A percentile compares a stretch with the other conserved stretches of the same genome.
Conservation (phyloP, 1,140 invertebrate genomes). For the Polypedilum vanderplanki region DNA sequence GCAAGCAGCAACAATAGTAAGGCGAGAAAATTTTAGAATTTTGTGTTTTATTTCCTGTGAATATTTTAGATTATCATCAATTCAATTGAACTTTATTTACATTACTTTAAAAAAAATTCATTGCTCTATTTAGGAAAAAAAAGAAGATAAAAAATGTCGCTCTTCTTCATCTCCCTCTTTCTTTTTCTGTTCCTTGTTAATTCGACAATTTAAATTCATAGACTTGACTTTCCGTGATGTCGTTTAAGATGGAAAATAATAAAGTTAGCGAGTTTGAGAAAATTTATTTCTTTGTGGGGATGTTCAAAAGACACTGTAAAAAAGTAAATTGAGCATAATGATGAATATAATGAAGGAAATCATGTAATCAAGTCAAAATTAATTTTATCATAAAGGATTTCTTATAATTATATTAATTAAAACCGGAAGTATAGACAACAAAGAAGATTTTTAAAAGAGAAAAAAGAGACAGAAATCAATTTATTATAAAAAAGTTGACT, state of each 20-base stretch:
- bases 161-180: neutral
- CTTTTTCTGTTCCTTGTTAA: neutral
- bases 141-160: neutral
- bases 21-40: neutral
- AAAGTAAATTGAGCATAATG: too few species aligned
- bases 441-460: too few species aligned
- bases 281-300: too few species aligned
- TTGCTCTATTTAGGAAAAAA: neutral
- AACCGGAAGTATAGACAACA: too few species aligned
- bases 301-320: too few species aligned
- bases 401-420: too few species aligned
- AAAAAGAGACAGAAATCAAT: too few species aligned
- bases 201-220: slow-evolving; percentile 26
- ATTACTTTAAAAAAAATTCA: neutral
- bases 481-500: too few species aligned
- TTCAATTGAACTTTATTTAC: neutral
- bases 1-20: neutral
- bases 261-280: too few species aligned
- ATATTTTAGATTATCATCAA: neutral
- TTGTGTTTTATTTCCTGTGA: neutral
- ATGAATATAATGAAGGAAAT: too few species aligned
- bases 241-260: neutral
- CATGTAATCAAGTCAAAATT: too few species aligned
- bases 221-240: slow-evolving; percentile 25
- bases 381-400: too few species aligned